Evolutionary conservation across 2,113 vertebrate genomes (phyloP).

Genomic region (Limanda limanda): DNA sequence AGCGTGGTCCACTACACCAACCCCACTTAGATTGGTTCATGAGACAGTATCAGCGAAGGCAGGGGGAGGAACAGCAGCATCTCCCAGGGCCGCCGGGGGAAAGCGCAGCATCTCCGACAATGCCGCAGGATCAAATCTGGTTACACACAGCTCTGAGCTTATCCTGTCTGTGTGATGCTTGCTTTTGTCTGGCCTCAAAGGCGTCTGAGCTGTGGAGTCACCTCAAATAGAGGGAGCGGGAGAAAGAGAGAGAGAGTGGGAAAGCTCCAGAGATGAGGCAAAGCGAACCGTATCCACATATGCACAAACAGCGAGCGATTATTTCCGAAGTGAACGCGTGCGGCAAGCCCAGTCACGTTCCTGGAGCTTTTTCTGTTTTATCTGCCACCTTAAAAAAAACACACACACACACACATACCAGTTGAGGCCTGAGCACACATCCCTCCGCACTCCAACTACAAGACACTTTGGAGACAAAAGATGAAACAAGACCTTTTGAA

Average conservation of each 20-base stretch:
- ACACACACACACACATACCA: neutral
- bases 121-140: constrained; percentile 55
- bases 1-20: constrained; percentile 8
- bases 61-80: neutral
- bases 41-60: neutral
- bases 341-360: neutral
- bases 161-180: constrained; percentile 53
- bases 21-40: neutral
- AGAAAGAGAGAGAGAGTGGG: neutral
- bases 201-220: constrained; percentile 41
- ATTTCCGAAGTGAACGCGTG: constrained; percentile 8
- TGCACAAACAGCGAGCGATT: constrained; percentile 8
- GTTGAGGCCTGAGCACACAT: constrained; percentile 10
- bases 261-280: constrained; percentile 3
- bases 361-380: constrained; percentile 21
- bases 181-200: constrained; percentile 69
- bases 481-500: constrained; percentile 68
- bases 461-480: constrained; percentile 66
- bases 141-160: constrained; percentile 46
- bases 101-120: constrained; percentile 41
- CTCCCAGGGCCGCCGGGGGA: constrained; percentile 1
- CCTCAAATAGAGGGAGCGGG: constrained; percentile 15
- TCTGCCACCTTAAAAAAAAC: constrained; percentile 6
- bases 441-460: constrained; percentile 21
- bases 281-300: constrained; percentile 35